Base-by-base conservation (phyloP, 1,140 invertebrate species). In the Drosophila sp. region DNA sequence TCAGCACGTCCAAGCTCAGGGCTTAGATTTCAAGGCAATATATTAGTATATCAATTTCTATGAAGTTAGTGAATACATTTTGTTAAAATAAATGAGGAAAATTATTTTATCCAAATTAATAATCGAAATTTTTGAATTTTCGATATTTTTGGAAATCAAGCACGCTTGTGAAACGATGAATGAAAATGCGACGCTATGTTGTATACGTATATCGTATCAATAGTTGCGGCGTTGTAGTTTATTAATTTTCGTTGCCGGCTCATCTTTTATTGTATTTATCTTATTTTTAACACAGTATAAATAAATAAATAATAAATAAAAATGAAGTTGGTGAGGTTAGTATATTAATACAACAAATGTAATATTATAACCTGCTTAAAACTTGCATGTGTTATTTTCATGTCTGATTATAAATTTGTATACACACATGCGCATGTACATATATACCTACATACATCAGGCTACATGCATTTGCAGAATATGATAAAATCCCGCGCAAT, bases 291-390 rank as follows among this genome's bases (percentile, higher is more conserved):
- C 25, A 43, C 13, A 29, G 16, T 43, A 21, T 36, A 27, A 51
- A n/a, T n/a, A n/a, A n/a, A n/a, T n/a, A n/a, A n/a, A n/a, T n/a
- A 29, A 29, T 16, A 50, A 36, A 43, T 9, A 32, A 72, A 51
- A 16, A 72, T 72, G 69, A 72, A 72, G 38, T 58, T 72, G 53
- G 69, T 72, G 45, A 72, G 69, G 69, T 72, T 43, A 40, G 29
- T 45, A n/a, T 45, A 14, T 36, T 14, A 14, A 8, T 40, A 16
- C 32, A 58, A 18, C 0, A 36, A 36, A 21, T 21, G 16, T 41
- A 7, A 16, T 32, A 29, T 50, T 50, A 50, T 32, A 50, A 50
- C 25, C 46, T 32, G 7, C 4, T n/a, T n/a, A n/a, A 29, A 7
- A 27, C 11, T 25, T 29, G 7, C 4, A 25, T 48, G 45, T 40